Evolutionary conservation across 2,888 invertebrate species (phyloP), one percentile per base, ranked within the genome.

Genomic region (Tetranychus piercei): DNA sequence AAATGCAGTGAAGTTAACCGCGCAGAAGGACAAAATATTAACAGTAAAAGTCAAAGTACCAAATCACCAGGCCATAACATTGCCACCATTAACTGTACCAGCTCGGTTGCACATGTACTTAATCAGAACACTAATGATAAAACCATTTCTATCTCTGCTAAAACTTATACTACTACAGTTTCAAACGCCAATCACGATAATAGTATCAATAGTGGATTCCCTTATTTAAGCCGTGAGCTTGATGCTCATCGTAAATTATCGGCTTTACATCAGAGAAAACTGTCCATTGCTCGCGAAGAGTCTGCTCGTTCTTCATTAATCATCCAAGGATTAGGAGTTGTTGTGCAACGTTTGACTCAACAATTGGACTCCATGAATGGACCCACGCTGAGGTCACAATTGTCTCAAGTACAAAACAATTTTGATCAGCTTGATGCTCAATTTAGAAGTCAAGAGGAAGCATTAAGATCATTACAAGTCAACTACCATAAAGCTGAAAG

Each of bases 391-490:
- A 69, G 34, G 69, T 20, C 20, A n/a, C 20, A 69, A 69, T 23
- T 69, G 20, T 11, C 20, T 22, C 34, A 9, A 23, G 11, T 69
- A 20, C 11, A 11, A 11, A 23, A 69, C 8, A 69, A 69, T 11
- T 69, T 69, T 69, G 22, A 69, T 9, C 20, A 23, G 20, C 34
- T 23, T 22, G 69, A 69, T 20, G 22, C 20, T 69, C 22, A n/a
- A 69, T 69, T 69, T 22, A 20, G 22, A 5, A 23, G 69, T 69
- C 69, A 69, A 22, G 69, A 69, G 20, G 69, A 69, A 23, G 69
- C 69, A 20, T 69, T 69, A 23, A 20, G 20, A 23, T 23, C 20
- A 20, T 23, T 69, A 23, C 20, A 69, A 69, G 34, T 20, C 22
- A 69, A 69, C 18, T 69, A 69, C 1, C 11, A 5, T 6, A 18